Base-by-base conservation (phyloP, 1,140 invertebrate genomes). In the Alviniconcha marisindica region DNA sequence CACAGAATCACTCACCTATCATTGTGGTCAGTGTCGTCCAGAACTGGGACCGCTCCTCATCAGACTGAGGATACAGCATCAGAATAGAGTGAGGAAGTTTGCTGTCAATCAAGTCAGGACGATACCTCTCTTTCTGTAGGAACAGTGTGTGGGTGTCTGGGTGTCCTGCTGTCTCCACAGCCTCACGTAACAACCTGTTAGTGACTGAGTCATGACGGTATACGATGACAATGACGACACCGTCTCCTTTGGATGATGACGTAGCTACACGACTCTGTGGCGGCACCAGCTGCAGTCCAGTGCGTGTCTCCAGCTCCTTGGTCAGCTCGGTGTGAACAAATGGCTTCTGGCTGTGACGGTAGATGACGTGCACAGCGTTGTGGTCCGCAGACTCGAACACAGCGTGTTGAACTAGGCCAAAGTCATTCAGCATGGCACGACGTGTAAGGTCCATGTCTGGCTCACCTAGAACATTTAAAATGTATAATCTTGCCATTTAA, bases 81-180 rank as follows among this genome's bases (percentile, higher is more conserved):
- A 60, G 48, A 51, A 18, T 60, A 28, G 3, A 28, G n/a, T n/a
- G 24, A 4, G n/a, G n/a, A 60, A n/a, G n/a, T 4, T 3, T 24
- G 10, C 24, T 4, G 4, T 24, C 56, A 60, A 60, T n/a, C 56
- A 7, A 60, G 56, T 24, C 14, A 15, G n/a, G 56, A 60, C 56
- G 56, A n/a, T 28, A n/a, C 3, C 24, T 24, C n/a, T 24, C 56
- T 24, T 10, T 60, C 15, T 60, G 56, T 28, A 60, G 10, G n/a
- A 60, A 60, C 56, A 60, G 56, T 5, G n/a, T 60, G 56, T 60
- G 56, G 56, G 56, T 60, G 56, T 60, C 56, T 60, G 56, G 56
- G 15, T 60, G 14, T 24, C 14, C 14, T 24, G 15, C 7, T 15
- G 56, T 60, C 14, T 60, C 14, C 15, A 60, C 56, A 60, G 56